A percentile compares a stretch with the other conserved stretches of the same genome.
Conservation (phyloP, 2,888 invertebrate genomes). For the Seira ritae region DNA sequence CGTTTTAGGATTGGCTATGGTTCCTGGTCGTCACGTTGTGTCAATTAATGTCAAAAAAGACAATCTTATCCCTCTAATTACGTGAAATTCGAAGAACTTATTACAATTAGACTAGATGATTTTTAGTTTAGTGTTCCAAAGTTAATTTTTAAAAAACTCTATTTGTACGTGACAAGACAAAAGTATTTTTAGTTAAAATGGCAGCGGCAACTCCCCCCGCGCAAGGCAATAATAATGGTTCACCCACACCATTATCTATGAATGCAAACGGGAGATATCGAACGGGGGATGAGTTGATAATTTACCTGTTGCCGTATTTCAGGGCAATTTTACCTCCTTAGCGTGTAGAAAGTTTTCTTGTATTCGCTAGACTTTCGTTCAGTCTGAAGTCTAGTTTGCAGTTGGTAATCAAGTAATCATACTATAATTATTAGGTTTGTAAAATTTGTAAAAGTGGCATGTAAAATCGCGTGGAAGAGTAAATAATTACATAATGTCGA, state of each 20-base stretch:
- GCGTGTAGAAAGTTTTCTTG: conserved; percentile 89
- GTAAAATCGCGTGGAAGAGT: no score
- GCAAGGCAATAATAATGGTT: conserved; percentile 26
- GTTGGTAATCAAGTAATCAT: no score
- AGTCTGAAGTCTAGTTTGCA: no score
- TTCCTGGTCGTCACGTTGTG: conserved; percentile 72
- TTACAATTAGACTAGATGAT: not conserved
- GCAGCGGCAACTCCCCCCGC: conserved; percentile 52
- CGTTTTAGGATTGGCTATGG: conserved; percentile 72
- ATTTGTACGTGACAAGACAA: no score
- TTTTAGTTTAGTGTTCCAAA: not conserved
- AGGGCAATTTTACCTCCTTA: conserved; percentile 86
- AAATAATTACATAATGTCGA: no score
- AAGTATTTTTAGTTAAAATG: no score
- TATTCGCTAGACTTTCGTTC: conserved; percentile 80
- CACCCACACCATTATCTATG: conserved; percentile 45
- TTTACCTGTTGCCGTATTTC: conserved; percentile 75
- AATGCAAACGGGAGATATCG: conserved; percentile 64
- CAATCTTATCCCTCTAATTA: conserved; percentile 31
- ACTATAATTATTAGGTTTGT: no score
- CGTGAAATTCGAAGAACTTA: conserved; percentile 21
- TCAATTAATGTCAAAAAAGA: conserved; percentile 69
- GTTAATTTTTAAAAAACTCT: no score
- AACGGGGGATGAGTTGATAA: conserved; percentile 75
- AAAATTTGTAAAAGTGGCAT: no score